A percentile compares a stretch with the other conserved stretches of the same genome.
phyloP scores from a whole-genome alignment of 2,113 vertebrate genomes.

The Manacus vitellinus region DNA sequence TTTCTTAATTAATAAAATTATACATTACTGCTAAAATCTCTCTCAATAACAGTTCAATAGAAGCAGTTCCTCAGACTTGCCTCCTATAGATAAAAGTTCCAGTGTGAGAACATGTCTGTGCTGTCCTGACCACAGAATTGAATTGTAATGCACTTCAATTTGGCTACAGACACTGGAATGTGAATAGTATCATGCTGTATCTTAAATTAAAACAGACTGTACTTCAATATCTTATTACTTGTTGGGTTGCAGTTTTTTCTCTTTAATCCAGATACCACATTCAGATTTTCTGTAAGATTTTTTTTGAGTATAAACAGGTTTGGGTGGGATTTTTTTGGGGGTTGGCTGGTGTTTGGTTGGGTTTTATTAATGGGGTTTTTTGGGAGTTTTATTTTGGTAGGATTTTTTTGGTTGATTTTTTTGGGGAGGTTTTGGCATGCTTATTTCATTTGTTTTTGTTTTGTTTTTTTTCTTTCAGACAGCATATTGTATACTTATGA shows the following conservation, averaged over 20 bases:
- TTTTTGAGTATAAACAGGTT: neutral
- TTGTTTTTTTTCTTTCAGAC: neutral
- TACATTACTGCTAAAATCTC: neutral
- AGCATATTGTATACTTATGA: neutral
- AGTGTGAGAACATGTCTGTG: neutral
- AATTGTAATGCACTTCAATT: neutral
- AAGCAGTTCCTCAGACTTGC: neutral
- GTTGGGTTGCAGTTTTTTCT: neutral
- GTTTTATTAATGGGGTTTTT: neutral
- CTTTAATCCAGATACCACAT: neutral
- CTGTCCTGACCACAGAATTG: neutral
- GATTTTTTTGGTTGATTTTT: neutral
- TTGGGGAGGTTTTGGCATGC: neutral
- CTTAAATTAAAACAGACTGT: neutral
- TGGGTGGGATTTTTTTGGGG: rapidly evolving
- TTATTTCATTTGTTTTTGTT: rapidly evolving
- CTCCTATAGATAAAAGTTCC: neutral
- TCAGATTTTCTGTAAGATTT: neutral
- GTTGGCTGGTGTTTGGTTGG: neutral
- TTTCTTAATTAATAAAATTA: neutral
- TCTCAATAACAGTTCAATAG: neutral
- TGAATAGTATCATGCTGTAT: neutral
- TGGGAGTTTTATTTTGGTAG: neutral
- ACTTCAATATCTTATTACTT: neutral
- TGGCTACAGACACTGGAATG: neutral